Evolutionary conservation across 2,113 vertebrate species (phyloP).

Genomic region (Verasper variegatus): DNA sequence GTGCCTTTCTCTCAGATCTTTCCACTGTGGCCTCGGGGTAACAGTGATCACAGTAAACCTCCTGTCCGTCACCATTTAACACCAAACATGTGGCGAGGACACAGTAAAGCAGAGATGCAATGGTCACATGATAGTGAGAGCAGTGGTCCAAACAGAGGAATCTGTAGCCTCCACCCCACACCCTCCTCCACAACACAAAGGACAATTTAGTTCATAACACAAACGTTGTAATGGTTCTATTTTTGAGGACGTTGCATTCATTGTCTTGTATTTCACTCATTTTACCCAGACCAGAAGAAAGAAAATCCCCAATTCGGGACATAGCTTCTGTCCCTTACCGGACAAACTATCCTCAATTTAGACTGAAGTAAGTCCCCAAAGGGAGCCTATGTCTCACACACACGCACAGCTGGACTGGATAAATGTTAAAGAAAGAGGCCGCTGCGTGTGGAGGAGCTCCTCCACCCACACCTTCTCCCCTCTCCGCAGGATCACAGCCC

Average conservation of each 20-base stretch:
- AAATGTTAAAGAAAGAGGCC: constrained; percentile 1
- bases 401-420: background rate
- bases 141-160: no score
- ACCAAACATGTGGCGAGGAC: background rate
- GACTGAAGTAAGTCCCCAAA: background rate
- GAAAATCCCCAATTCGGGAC: no score
- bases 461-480: constrained; percentile 28
- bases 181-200: background rate
- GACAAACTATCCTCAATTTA: background rate
- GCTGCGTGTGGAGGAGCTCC: background rate
- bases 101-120: background rate
- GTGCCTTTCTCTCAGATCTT: no score
- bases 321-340: background rate
- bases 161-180: background rate
- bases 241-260: no score
- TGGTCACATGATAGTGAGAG: no score
- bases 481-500: background rate
- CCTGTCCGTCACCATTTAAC: no score
- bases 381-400: background rate
- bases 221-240: no score
- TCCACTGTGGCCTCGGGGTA: no score
- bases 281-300: no score
- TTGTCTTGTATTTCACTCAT: no score
- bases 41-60: no score
- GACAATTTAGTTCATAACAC: no score